phyloP scores from a whole-genome alignment of 2,113 vertebrate species.

The Octodon degus region DNA sequence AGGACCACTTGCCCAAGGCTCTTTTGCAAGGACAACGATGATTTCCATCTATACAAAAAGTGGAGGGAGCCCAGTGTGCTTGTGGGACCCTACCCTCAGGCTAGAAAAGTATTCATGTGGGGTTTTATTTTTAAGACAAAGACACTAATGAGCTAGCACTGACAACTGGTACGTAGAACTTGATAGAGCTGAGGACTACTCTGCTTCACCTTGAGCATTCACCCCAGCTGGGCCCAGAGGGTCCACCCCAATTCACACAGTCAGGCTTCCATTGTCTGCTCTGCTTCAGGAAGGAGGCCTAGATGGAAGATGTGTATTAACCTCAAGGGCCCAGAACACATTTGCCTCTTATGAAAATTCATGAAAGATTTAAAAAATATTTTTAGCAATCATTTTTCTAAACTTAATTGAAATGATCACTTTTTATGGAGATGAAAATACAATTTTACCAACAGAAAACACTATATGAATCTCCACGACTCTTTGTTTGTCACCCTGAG shows the following conservation, averaged over 20 bases:
- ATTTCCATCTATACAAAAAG: background rate
- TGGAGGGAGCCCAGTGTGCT: background rate
- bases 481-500: background rate
- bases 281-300: background rate
- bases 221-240: rapidly evolving
- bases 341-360: slow-evolving; percentile 16
- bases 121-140: slow-evolving; percentile 21
- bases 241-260: too few species aligned
- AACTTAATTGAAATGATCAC: background rate
- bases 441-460: background rate
- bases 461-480: background rate
- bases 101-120: background rate
- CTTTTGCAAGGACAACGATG: background rate
- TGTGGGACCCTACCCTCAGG: background rate
- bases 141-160: background rate
- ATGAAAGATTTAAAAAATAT: background rate
- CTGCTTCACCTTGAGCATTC: background rate
- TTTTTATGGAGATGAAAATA: slow-evolving; percentile 41
- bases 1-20: background rate
- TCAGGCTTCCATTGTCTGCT: background rate
- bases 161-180: background rate
- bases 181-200: background rate
- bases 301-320: background rate
- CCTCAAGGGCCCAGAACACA: background rate
- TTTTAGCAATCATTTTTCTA: background rate